Conservation (phyloP, 2,113 vertebrate species). For the Campylomormyrus tamandua region DNA sequence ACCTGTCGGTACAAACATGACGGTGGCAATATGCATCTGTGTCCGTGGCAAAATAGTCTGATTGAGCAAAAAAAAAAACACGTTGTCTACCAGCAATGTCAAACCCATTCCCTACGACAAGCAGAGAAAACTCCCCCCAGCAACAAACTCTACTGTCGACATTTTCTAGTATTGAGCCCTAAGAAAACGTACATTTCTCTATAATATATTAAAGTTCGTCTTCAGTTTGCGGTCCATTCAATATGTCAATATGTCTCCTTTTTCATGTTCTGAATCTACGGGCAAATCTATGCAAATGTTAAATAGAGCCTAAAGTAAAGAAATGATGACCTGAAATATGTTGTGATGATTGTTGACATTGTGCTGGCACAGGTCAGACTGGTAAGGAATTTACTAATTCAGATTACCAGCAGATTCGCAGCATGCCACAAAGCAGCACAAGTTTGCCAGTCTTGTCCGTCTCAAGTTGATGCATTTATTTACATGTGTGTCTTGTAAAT, state of each 20-base stretch:
- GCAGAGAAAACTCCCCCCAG: neutral
- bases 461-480: neutral
- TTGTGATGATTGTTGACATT: neutral
- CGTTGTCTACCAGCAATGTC: neutral
- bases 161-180: neutral
- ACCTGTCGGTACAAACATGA: neutral
- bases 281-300: neutral
- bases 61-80: neutral
- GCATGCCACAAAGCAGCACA: neutral
- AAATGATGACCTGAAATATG: neutral
- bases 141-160: neutral
- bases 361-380: neutral
- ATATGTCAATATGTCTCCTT: neutral
- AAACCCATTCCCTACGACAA: neutral
- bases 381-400: neutral
- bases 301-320: neutral
- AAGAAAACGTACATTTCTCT: neutral
- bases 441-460: neutral
- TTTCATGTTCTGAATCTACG: neutral
- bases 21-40: neutral
- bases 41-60: neutral
- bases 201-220: neutral
- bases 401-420: neutral
- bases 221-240: neutral
- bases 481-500: neutral